Evolutionary conservation across 2,888 invertebrate genomes (phyloP).

Genomic region (Agelastica alni): DNA sequence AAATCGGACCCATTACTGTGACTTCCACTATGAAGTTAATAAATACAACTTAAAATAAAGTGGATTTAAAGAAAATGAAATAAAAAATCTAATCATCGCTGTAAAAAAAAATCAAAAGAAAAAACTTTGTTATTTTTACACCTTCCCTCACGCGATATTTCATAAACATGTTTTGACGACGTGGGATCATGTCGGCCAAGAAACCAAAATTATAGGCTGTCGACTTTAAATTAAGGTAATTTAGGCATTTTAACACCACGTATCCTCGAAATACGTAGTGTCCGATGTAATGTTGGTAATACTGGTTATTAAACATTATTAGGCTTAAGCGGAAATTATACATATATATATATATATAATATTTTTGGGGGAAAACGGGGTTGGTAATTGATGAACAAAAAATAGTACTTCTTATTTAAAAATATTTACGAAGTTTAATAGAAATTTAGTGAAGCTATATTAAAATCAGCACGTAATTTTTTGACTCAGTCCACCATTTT

Average conservation of each 20-base stretch:
- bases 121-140: conserved; percentile 50
- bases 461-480: no score
- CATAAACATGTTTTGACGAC: conserved; percentile 41
- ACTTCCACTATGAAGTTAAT: no score
- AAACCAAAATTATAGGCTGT: conserved; percentile 57
- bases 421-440: no score
- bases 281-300: conserved; percentile 35
- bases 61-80: no score
- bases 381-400: neutral
- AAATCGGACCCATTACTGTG: no score
- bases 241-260: conserved; percentile 55
- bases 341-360: neutral
- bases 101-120: conserved; percentile 28
- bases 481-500: no score
- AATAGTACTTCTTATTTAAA: no score
- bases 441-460: no score
- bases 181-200: conserved; percentile 44
- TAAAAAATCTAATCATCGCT: no score
- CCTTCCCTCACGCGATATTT: conserved; percentile 49
- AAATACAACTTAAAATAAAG: no score
- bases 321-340: conserved; percentile 25
- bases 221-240: conserved; percentile 53
- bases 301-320: conserved; percentile 27
- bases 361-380: neutral
- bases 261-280: conserved; percentile 47